Percentiles rank a stretch among this genome's conserved stretches.
These are phyloP conservation scores for Coryphaenoides rupestris DNA, from an alignment of 2,113 vertebrate species.

Conservation along the genomic window DNA sequence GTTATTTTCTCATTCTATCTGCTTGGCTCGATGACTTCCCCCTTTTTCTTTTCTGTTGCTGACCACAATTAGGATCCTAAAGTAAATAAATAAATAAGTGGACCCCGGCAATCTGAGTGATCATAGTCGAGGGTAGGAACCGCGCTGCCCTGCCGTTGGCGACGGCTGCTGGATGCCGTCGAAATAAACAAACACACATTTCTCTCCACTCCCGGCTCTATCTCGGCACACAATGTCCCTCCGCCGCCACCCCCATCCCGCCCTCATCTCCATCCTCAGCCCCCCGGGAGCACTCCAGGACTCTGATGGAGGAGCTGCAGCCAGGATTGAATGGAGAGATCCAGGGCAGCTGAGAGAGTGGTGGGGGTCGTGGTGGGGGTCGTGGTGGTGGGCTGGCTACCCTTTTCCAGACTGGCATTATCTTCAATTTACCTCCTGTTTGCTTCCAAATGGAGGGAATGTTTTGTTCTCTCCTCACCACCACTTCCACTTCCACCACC, in stretches of 20 bases:
- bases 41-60: not conserved
- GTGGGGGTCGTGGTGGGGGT: not conserved
- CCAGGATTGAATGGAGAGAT: slow-evolving; percentile 67
- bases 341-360: slow-evolving; percentile 56
- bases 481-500: slow-evolving; percentile 27
- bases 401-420: slow-evolving; percentile 63
- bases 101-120: slow-evolving; percentile 23
- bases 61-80: not conserved
- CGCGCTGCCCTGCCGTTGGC: slow-evolving; percentile 34
- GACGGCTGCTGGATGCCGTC: slow-evolving; percentile 33
- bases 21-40: not conserved
- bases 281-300: slow-evolving; percentile 51
- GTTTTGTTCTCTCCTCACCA: slow-evolving; percentile 67
- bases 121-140: slow-evolving; percentile 45
- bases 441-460: slow-evolving; percentile 64
- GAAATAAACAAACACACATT: slow-evolving; percentile 68
- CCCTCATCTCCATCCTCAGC: slow-evolving; percentile 49
- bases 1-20: not conserved
- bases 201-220: slow-evolving; percentile 50
- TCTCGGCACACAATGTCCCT: slow-evolving; percentile 41
- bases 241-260: no score
- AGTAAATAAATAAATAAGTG: not conserved
- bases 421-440: slow-evolving; percentile 69
- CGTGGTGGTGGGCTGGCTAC: slow-evolving; percentile 43
- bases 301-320: slow-evolving; percentile 63